Evolutionary conservation across 2,113 vertebrate species (phyloP).

Genomic region (Pseudolaguvia tuberculata): DNA sequence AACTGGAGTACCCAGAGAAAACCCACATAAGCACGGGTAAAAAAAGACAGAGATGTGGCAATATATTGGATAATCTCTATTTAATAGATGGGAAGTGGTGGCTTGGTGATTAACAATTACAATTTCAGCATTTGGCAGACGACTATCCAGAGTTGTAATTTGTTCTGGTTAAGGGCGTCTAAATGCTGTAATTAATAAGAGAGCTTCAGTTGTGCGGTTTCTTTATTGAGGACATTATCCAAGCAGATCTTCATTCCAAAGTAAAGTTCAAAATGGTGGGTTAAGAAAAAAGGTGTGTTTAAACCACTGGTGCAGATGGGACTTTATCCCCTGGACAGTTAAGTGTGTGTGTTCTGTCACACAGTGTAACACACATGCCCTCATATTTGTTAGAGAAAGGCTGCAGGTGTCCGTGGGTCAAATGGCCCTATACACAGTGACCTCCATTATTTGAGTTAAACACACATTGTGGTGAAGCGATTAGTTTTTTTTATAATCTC

Average conservation of each 20-base stretch:
- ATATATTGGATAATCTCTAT: too few species aligned
- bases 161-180: too few species aligned
- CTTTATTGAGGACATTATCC: background rate
- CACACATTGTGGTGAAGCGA: background rate
- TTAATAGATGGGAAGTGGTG: too few species aligned
- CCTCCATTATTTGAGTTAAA: conserved; percentile 12
- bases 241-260: background rate
- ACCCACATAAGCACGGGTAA: too few species aligned
- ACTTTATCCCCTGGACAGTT: background rate
- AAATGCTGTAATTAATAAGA: background rate
- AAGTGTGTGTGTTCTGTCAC: conserved; percentile 16
- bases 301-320: background rate
- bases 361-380: background rate
- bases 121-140: too few species aligned
- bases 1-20: too few species aligned
- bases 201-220: background rate
- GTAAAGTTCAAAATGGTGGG: background rate
- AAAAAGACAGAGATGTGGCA: too few species aligned
- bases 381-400: background rate
- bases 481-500: background rate
- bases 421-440: background rate
- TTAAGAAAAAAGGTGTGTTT: background rate
- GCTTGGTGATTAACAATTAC: too few species aligned
- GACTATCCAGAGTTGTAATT: too few species aligned
- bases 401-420: background rate